Base-by-base conservation (phyloP, 2,797 vertebrate genomes). In the Rhadinocentrus ornatus region DNA sequence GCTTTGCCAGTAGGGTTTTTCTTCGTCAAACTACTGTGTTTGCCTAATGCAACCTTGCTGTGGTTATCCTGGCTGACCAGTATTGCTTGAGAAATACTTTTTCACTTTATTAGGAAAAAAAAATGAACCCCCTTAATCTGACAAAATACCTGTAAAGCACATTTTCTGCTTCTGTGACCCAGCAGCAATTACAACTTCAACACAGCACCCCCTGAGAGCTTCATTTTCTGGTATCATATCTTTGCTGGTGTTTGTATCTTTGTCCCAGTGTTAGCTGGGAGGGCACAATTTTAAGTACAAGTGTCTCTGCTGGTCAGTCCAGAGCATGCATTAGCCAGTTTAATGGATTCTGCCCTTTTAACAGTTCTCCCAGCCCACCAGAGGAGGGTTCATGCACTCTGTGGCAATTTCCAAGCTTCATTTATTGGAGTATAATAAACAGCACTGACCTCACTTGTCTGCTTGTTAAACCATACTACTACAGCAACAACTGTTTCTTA, bases 271-370 rank as follows among this genome's bases (percentile, higher is more conserved):
- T 41, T 18, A 1, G 7, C 18, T 8, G 74, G 61, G 48, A 73
- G 68, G 53, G 62, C 63, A 58, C 29, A 67, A 46, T 57, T 77
- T 77, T 7, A 66, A 66, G 24, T 56, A 77, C 54, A 69, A 75
- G 63, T 75, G 54, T 75, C 46, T 71, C 24, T 13, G 39, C 66
- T 26, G 50, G 66, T 83, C 68, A 78, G 71, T 78, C 54, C 29
- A 34, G 52, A 77, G 53, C 58, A 41, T 48, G 73, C 24, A 53
- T 85, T 76, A 62, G 67, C 24, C 20, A 2, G 15, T 72, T 41
- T 86, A 86, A 83, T 86, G 69, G 69, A 69, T 69, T 71, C 66
- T 60, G 71, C 61, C 70, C 70, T 80, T 81, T 79, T 73, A 83
- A 82, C 73, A 50, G 58, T 71, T 81, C 65, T 71, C 75, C 72